Conservation (phyloP, 37 sponge, comb jelly and placozoan genomes). For the Mnemiopsis leidyi region DNA sequence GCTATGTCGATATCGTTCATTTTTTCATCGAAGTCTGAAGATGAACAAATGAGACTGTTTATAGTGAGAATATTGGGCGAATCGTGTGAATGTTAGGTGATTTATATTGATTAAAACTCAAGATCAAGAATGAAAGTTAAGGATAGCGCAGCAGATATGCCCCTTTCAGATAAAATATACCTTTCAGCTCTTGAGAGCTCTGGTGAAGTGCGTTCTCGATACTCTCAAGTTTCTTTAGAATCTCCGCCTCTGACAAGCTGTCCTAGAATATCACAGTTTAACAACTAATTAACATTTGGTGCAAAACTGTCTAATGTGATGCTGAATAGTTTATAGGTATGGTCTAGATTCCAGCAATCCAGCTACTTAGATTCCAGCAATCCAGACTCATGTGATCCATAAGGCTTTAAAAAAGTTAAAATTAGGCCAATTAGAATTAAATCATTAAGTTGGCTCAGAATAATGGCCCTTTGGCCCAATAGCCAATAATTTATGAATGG, state of each 20-base stretch:
- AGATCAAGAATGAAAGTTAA: not conserved
- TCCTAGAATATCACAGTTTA: not conserved
- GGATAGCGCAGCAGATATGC: no score
- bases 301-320: no score
- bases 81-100: not conserved
- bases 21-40: slow-evolving; percentile 6
- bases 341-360: no score
- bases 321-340: no score
- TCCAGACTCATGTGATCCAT: no score
- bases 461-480: no score
- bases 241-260: slow-evolving; percentile 52
- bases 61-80: not conserved
- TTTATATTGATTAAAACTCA: not conserved
- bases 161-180: not conserved
- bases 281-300: no score
- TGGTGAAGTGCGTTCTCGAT: slow-evolving; percentile 22
- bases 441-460: no score
- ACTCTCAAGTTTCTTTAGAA: slow-evolving; percentile 19
- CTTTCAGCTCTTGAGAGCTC: not conserved
- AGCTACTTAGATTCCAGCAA: no score
- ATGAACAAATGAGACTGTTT: not conserved
- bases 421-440: no score
- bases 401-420: no score
- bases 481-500: no score
- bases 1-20: slow-evolving; percentile 8